Evolutionary conservation across 2,888 invertebrate species (phyloP).

Genomic region (Furcula furcula): DNA sequence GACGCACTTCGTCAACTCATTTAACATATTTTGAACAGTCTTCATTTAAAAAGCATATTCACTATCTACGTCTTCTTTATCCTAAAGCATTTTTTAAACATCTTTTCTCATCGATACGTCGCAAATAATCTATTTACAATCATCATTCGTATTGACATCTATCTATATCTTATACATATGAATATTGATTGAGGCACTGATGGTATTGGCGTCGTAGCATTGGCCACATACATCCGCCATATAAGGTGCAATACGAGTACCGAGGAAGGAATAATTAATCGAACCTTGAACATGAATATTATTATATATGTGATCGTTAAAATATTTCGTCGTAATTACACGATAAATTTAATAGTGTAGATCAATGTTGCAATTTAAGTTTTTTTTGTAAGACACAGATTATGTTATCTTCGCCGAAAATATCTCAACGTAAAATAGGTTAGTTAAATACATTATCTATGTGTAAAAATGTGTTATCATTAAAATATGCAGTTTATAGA

Average conservation of each 20-base stretch:
- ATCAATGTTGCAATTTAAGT: too few relatives aligned
- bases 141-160: conserved; percentile 35
- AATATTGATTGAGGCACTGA: conserved; percentile 35
- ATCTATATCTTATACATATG: too few relatives aligned
- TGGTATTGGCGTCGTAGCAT: conserved; percentile 48
- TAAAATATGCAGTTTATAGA: too few relatives aligned
- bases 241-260: conserved; percentile 45
- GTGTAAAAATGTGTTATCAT: too few relatives aligned
- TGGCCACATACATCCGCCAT: conserved; percentile 46
- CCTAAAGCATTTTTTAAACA: conserved; percentile 23
- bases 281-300: conserved; percentile 42
- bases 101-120: conserved; percentile 27
- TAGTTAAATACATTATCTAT: too few relatives aligned
- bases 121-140: conserved; percentile 38
- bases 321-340: conserved; percentile 42
- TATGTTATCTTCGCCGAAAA: conserved; percentile 18
- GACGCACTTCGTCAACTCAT: conserved; percentile 4
- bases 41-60: not conserved
- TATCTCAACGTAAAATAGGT: conserved; percentile 28
- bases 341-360: too few relatives aligned
- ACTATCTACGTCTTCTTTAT: conserved; percentile 4
- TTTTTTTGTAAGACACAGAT: not conserved
- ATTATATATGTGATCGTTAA: conserved; percentile 52
- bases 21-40: not conserved
- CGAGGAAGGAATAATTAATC: conserved; percentile 58